These are phyloP conservation scores for Sebastes iracundus DNA, from an alignment of 2,797 vertebrate species.

Conservation along the genomic window DNA sequence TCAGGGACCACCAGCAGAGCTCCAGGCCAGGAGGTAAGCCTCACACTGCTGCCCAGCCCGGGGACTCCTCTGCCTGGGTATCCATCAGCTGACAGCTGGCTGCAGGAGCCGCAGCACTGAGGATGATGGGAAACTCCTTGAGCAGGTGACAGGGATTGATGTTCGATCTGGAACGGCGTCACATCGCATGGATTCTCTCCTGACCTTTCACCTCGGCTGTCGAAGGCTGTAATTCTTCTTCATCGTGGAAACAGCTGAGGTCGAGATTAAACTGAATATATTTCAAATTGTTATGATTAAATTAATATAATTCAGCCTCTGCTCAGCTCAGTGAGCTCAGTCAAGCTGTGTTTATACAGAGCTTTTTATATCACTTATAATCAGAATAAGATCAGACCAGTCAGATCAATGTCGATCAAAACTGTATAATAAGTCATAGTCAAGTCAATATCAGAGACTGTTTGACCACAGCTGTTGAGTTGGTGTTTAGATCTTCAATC, in stretches of 20 bases:
- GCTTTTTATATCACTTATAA: background rate
- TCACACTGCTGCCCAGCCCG: constrained; percentile 8
- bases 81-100: constrained; percentile 37
- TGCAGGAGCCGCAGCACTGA: background rate
- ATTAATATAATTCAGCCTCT: background rate
- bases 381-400: background rate
- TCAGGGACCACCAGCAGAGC: constrained; percentile 53
- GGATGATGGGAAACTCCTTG: constrained; percentile 37
- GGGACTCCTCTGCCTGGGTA: constrained; percentile 1
- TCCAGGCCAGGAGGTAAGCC: constrained; percentile 21
- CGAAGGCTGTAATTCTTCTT: constrained; percentile 19
- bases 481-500: background rate
- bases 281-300: background rate
- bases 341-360: background rate
- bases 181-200: constrained; percentile 32
- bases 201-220: constrained; percentile 52
- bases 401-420: background rate
- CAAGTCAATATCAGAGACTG: background rate
- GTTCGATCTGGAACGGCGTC: constrained; percentile 3
- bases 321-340: background rate
- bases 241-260: background rate
- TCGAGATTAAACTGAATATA: background rate
- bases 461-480: background rate
- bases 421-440: background rate
- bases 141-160: constrained; percentile 50